Base-by-base conservation (phyloP, 2,888 invertebrate species). In the Graphium colonna region DNA sequence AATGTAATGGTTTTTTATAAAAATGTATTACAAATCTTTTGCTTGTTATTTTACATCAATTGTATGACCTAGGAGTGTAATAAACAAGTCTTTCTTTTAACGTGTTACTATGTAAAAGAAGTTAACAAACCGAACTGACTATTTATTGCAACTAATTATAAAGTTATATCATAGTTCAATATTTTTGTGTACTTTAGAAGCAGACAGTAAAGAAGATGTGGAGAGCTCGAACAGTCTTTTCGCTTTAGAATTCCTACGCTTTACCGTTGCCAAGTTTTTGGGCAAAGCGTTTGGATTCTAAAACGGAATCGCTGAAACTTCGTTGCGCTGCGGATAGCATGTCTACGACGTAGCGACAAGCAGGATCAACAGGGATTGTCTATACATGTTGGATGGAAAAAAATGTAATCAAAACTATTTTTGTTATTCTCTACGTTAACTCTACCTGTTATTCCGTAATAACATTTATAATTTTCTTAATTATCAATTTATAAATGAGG, bases 261-360 rank as follows among this genome's bases (percentile, higher is more conserved):
- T 96, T 96, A 96, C 96, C 95, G 94, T 94, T 88, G 87, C 88
- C 88, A 82, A 82, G 85, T 76, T 84, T 81, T 91, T 92, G 82
- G 95, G 96, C 94, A 96, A 96, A 96, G 96, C 96, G 96, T 96
- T 95, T 95, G 96, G 95, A 95, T 96, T 96, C 96, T 96, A 95
- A 95, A 95, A 95, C 96, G 83, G 91, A 93, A 91, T 90, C 76
- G 73, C 82, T 75, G 77, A 59, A 54, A 17, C 44, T 38, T 38
- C 59, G 33, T 43, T 44, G 43, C 61, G 46, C 31, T 43, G 56
- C 38, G 15, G 46, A 28, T 42, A 38, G 47, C 40, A 40, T 36
- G 36, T 12, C 9, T 13, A 5, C 10, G 9, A 33, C 33, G 33
- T 10, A 9, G 33, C 18, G 18, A 1, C 21, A 13, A 43, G 10